Evolutionary conservation across 2,113 vertebrate species (phyloP).

Genomic region (Xenopus borealis): DNA sequence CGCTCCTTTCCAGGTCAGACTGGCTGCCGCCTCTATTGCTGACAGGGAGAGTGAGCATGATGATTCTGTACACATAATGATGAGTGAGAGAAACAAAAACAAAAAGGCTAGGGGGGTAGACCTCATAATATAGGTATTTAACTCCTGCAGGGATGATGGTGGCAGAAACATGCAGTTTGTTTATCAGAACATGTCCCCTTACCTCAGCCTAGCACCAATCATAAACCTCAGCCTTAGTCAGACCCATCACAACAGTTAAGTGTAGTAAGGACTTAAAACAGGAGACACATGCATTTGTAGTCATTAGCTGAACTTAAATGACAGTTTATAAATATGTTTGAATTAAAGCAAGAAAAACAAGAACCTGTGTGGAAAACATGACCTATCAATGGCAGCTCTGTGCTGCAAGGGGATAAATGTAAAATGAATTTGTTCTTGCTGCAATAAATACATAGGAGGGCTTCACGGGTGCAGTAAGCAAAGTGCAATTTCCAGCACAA

Average conservation of each 20-base stretch:
- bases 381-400: neutral
- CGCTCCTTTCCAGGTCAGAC: constrained; percentile 76
- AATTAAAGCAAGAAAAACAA: neutral
- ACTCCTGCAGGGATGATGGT: neutral
- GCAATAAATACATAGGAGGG: too few species aligned
- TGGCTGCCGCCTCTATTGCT: constrained; percentile 66
- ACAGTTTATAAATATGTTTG: neutral
- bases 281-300: neutral
- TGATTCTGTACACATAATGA: constrained; percentile 44
- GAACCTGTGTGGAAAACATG: neutral
- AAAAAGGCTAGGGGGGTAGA: constrained; percentile 45
- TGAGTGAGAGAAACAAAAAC: constrained; percentile 43
- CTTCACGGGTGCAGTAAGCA: too few species aligned
- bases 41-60: constrained; percentile 50
- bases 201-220: too few species aligned
- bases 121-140: neutral
- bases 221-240: too few species aligned
- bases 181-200: neutral
- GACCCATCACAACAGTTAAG: too few species aligned
- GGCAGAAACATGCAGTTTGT: neutral
- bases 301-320: neutral
- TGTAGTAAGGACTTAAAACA: too few species aligned
- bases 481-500: too few species aligned
- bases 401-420: too few species aligned
- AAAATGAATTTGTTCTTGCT: too few species aligned